Evolutionary conservation across 2,888 invertebrate species (phyloP).

Genomic region (Dynastes hyllus): DNA sequence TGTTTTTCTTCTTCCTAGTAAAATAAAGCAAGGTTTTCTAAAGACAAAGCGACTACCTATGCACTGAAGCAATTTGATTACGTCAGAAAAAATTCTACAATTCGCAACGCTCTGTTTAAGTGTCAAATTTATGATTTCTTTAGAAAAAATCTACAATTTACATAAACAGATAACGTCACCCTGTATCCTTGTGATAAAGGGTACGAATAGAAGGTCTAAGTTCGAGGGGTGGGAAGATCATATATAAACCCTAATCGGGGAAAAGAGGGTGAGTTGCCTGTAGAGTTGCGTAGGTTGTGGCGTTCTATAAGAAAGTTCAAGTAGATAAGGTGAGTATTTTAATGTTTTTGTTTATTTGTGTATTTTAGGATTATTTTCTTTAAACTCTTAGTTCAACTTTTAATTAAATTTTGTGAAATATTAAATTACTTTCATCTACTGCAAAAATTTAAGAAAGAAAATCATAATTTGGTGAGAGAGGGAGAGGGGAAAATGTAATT

Average conservation of each 20-base stretch:
- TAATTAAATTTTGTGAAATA: too few species aligned
- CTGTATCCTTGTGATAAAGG: neutral
- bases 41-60: neutral
- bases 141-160: neutral
- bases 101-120: neutral
- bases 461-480: too few species aligned
- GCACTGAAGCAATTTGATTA: neutral
- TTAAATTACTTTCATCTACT: too few species aligned
- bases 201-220: neutral
- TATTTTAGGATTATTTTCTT: too few species aligned
- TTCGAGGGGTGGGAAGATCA: neutral
- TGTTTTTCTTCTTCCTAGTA: too few species aligned
- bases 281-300: neutral
- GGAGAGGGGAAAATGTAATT: too few species aligned
- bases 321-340: neutral
- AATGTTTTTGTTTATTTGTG: neutral
- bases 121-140: slow-evolving; percentile 6
- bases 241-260: neutral
- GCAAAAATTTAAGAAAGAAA: too few species aligned
- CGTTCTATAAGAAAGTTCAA: too few species aligned
- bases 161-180: neutral
- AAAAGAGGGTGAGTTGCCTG: slow-evolving; percentile 11
- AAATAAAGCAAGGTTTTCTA: neutral
- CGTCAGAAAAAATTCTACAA: neutral
- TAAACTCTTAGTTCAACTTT: too few species aligned